Evolutionary conservation across 2,113 vertebrate species (phyloP), one percentile per base, ranked within the genome.

Genomic region (Trogon melanurus): DNA sequence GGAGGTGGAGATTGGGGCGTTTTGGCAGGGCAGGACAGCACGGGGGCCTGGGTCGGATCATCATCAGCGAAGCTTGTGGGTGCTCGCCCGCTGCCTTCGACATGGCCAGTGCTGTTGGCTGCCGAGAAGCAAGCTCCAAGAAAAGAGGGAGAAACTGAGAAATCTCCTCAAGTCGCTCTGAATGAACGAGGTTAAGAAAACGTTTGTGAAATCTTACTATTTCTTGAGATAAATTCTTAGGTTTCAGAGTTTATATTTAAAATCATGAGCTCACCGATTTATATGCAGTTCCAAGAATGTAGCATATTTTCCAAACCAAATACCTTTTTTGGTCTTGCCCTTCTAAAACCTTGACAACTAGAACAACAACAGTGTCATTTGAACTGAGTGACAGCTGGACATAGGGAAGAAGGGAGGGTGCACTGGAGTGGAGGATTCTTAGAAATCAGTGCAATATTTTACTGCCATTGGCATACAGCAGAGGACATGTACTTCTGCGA

Each of bases 271-370:
- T 97, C 95, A 93, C 91, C 89, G 45, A 80, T 91, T 36, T 72
- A 56, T 8, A 57, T 15, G 54, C 64, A 32, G 91, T 94, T 97
- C 95, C 95, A 97, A 97, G 97, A 97, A 93, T 89, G 88, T 17
- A 94, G 89, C 38, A 10, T 50, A 48, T 84, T 96, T 97, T 97
- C 83, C 87, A 94, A 47, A 73, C 76, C 13, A 8, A 91, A 91
- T 87, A 91, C 95, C 96, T 94, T 97, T 97, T 98, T 96, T 96
- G 96, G 97, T 89, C 57, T 36, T 97, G 82, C 47, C 41, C 57
- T 86, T 73, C 79, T 79, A 78, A 75, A 95, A 87, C 93, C 91
- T 67, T 91, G 92, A 92, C n/a, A 76, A 86, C 48, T 34, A 32
- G 74, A 86, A 89, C 64, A 94, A 94, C 94, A 97, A 62, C 81